A percentile compares a stretch with the other conserved stretches of the same genome.
Conservation (phyloP, 2,113 vertebrate genomes). For the Pithys albifrons region DNA sequence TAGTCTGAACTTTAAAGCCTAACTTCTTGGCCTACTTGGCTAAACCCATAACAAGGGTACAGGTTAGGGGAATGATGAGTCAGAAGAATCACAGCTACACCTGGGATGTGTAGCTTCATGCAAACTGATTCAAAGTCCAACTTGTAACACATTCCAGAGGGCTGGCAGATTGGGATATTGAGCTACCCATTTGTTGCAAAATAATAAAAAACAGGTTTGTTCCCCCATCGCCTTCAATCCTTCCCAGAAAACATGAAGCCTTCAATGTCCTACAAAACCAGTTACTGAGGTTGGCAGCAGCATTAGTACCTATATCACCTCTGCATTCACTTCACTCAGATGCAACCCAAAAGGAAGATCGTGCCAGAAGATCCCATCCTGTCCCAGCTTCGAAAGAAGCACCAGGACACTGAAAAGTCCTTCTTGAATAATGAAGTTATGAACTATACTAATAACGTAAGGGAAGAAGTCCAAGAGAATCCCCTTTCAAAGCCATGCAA, state of each 20-base stretch:
- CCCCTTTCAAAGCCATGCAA: background rate
- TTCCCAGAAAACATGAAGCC: background rate
- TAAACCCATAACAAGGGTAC: too few species aligned
- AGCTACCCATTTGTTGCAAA: constrained; percentile 25
- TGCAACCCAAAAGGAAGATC: background rate
- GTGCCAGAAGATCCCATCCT: background rate
- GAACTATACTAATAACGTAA: background rate
- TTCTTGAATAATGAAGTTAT: background rate
- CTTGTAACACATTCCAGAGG: background rate
- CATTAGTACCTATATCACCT: background rate
- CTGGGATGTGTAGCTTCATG: background rate
- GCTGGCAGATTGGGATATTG: background rate
- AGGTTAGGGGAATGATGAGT: background rate
- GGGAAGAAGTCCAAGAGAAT: background rate
- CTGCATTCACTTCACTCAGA: background rate
- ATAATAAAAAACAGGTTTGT: constrained; percentile 28
- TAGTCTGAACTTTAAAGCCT: too few species aligned
- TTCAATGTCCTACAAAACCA: background rate
- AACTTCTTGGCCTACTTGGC: too few species aligned
- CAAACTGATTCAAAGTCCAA: background rate
- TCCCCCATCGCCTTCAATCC: background rate
- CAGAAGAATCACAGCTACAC: background rate
- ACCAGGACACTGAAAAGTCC: background rate
- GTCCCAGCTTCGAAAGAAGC: background rate
- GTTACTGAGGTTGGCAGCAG: background rate